Evolutionary conservation across 2,888 invertebrate genomes (phyloP), one percentile per base, ranked within the genome.

Genomic region (Stenotaenia linearis): DNA sequence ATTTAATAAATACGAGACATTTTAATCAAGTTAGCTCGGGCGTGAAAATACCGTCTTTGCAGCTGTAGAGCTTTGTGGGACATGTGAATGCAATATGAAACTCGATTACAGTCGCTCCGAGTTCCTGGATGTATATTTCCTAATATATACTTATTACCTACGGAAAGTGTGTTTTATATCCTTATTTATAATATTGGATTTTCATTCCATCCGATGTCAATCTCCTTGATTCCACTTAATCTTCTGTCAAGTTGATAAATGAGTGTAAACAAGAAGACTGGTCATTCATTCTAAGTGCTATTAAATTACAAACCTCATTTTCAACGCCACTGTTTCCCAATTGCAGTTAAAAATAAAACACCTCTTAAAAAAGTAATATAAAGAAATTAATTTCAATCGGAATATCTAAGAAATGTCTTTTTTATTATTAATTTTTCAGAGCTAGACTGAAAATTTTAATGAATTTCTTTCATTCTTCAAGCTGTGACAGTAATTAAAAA

Each of bases 161-260:
- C n/a, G 50, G 7, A 50, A 50, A n/a, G 18, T 18, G 1, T 9
- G 7, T 18, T 50, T 50, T n/a, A 50, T 50, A 50, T 21, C 4
- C 18, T 18, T 18, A 50, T 50, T 50, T 50, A 18, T 4, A 5
- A 4, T 3, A 18, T 5, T 0, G 32, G 69, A 69, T 69, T 69
- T 69, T 69, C 69, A 69, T 69, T 69, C n/a, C 4, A 3, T 28
- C 28, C 25, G 28, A 25, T 12, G 61, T 23, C 61, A 61, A 61
- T 61, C 61, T 61, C 4, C 25, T 69, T 28, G 28, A 69, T 69
- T 69, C 69, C 28, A 69, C 69, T 69, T 69, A 69, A 69, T 69
- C 69, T 69, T 69, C 25, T 28, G 69, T 69, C 69, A 69, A 28
- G 15, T 25, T 69, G 69, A 69, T 69, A 28, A n/a, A 69, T 69